phyloP scores from a whole-genome alignment of 2,888 invertebrate genomes.

The Crossocerus cetratus region DNA sequence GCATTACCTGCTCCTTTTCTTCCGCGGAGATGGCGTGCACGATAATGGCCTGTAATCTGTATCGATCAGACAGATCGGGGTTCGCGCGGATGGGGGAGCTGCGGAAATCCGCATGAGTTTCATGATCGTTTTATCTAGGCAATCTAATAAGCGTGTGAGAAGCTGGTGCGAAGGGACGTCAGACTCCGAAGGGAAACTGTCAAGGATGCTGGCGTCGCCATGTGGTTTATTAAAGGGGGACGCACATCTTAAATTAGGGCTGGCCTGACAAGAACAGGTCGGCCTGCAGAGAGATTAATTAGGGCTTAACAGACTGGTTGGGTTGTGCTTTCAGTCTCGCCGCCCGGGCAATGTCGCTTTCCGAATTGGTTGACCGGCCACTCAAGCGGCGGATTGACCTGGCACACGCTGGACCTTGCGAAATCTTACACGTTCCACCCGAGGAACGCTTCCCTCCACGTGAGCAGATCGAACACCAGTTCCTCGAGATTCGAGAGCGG shows the following conservation, averaged over 20 bases:
- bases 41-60: neutral
- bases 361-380: slow-evolving; percentile 92
- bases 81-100: too few species aligned
- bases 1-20: slow-evolving; percentile 1
- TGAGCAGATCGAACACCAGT: slow-evolving; percentile 79
- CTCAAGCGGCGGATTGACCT: slow-evolving; percentile 76
- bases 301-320: slow-evolving; percentile 36
- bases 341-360: slow-evolving; percentile 89
- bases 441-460: slow-evolving; percentile 86
- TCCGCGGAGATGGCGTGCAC: neutral
- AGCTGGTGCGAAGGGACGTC: neutral
- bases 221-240: neutral
- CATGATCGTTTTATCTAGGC: neutral
- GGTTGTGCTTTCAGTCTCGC: slow-evolving; percentile 80
- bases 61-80: neutral
- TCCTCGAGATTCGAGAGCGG: slow-evolving; percentile 66
- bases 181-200: too few species aligned
- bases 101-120: neutral
- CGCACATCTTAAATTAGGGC: neutral
- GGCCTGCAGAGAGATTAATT: slow-evolving; percentile 16
- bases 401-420: slow-evolving; percentile 93
- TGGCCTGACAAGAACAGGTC: neutral
- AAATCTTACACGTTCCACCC: slow-evolving; percentile 92
- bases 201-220: neutral
- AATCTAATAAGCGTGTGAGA: slow-evolving; percentile 13